phyloP scores from a whole-genome alignment of 2,888 invertebrate genomes.

The Platycheirus albimanus region DNA sequence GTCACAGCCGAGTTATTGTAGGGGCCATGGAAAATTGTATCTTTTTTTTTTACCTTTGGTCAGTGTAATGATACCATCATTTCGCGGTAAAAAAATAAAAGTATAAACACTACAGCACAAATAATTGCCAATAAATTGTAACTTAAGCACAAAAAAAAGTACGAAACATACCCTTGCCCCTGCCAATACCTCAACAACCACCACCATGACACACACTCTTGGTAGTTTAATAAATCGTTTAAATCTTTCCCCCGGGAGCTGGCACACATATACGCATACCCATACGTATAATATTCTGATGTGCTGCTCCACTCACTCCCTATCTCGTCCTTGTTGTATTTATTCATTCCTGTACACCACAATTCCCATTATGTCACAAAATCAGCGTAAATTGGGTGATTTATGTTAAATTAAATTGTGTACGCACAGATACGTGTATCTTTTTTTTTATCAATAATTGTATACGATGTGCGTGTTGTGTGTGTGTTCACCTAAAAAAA shows the following conservation, averaged over 20 bases:
- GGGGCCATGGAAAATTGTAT: constrained; percentile 23
- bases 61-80: constrained; percentile 8
- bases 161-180: constrained; percentile 29
- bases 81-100: constrained; percentile 19
- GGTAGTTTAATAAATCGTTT: constrained; percentile 71
- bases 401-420: constrained; percentile 72
- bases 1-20: background rate
- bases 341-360: constrained; percentile 55
- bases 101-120: constrained; percentile 20
- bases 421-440: constrained; percentile 56
- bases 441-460: constrained; percentile 1
- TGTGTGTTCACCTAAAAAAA: constrained; percentile 19
- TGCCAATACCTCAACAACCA: constrained; percentile 8
- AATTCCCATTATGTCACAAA: constrained; percentile 71
- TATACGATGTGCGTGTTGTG: constrained; percentile 33
- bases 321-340: constrained; percentile 38
- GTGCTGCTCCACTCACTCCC: constrained; percentile 6
- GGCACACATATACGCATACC: too few species aligned
- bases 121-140: constrained; percentile 69
- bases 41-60: constrained; percentile 46
- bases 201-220: constrained; percentile 40
- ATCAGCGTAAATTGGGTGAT: constrained; percentile 73
- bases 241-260: constrained; percentile 48
- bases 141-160: constrained; percentile 15
- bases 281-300: too few species aligned